Evolutionary conservation across 2,797 vertebrate species (phyloP), one percentile per base, ranked within the genome.

Genomic region (Xiphorhynchus erythropygius): DNA sequence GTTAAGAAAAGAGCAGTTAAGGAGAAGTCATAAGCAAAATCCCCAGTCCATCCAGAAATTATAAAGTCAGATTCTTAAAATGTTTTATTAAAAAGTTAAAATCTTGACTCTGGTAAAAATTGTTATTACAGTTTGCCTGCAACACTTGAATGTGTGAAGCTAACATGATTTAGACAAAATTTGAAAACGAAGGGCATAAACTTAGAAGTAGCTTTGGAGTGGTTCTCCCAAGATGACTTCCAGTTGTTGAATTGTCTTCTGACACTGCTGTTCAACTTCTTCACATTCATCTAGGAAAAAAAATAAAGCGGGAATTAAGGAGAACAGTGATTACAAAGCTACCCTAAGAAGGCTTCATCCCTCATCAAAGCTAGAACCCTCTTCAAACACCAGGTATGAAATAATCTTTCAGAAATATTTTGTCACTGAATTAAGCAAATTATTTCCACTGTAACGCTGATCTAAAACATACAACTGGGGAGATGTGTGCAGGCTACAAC

Each of bases 201-300:
- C 11, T 98, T 96, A 99, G 96, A 99, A 99, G 98, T 99, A 99
- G 97, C 98, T 98, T 97, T 99, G 99, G 41, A 99, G 98, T 0
- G 99, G 98, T 94, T 99, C 99, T 93, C 99, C 99, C 90, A 99
- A 97, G 84, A 99, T 97, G 24, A 97, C 97, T 97, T 99, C 99
- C 97, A 99, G 98, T 80, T 99, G 98, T 76, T 99, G 99, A 91
- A 99, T 97, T 7, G 99, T 99, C 94, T 98, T 99, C 97, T 99
- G 99, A 55, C 99, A 99, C 89, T 99, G 99, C 65, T 98, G 98
- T 94, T 99, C 99, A 88, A 99, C 99, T 97, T 99, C 99, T 97
- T 99, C 99, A 94, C 98, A 99, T 75, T 99, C 99, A 95, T 99
- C 99, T 99, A 95, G 35, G 90, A 22, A 94, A 57, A 90, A 64